Conservation (phyloP, 2,888 invertebrate species). For the Lypha dubia region DNA sequence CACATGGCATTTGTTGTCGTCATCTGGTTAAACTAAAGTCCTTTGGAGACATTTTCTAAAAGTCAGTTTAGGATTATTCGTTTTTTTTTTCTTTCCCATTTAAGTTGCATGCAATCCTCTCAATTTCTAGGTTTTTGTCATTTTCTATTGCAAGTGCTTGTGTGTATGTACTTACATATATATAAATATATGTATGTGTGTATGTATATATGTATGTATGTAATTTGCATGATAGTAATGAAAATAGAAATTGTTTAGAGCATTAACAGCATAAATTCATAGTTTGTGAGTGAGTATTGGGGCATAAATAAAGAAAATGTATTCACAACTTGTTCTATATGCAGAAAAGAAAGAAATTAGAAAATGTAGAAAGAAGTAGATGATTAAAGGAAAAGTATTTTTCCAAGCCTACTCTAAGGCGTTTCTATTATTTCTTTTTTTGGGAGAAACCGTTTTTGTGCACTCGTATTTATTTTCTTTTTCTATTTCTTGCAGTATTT, state of each 20-base stretch:
- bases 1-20: conserved; percentile 74
- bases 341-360: conserved; percentile 29
- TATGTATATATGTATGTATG: too few species aligned
- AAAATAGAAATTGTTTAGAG: conserved; percentile 68
- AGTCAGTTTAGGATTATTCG: conserved; percentile 53
- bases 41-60: conserved; percentile 67
- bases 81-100: conserved; percentile 19
- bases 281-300: conserved; percentile 35
- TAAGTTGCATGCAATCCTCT: conserved; percentile 5
- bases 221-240: conserved; percentile 62
- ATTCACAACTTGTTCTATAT: conserved; percentile 49
- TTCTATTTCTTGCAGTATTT: conserved; percentile 9
- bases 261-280: conserved; percentile 56
- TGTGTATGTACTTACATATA: too few species aligned
- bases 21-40: conserved; percentile 71
- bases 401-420: conserved; percentile 50
- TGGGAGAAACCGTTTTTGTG: neutral
- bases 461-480: too few species aligned
- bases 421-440: neutral
- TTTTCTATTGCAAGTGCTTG: conserved; percentile 16
- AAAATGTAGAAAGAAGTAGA: conserved; percentile 16
- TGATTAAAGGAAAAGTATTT: conserved; percentile 41
- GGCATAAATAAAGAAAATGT: conserved; percentile 41
- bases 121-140: conserved; percentile 19
- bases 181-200: too few species aligned